Base-by-base conservation (phyloP, 2,888 invertebrate species). In the Scelioninae gen. 2 region DNA sequence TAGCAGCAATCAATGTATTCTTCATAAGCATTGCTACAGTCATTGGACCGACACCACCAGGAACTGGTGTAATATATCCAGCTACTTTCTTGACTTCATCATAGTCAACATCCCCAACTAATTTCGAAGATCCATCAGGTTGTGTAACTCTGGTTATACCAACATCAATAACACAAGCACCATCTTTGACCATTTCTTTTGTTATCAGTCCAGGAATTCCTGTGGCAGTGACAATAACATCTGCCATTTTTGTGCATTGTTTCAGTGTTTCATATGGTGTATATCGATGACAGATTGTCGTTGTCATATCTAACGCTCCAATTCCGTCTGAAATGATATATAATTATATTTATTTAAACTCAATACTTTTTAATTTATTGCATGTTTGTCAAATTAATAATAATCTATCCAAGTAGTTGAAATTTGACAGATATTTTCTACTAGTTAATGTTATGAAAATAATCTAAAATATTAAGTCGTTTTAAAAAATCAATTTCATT, bases 11-110 rank as follows among this genome's bases (percentile, higher is more conserved):
- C 70, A 96, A 89, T 0, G 96, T 96, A 84, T 97, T 97, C 78
- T 91, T 91, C 94, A 97, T 95, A 31, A 97, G 86, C 95, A 96
- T 96, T 0, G 96, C 94, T 0, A 96, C 96, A 0, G 97, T 97
- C 93, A 96, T 94, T 0, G 96, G 96, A 0, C 96, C 96, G 2
- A 95, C 96, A 1, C 97, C 97, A 1, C 96, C 92, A 0, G 96
- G 96, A 0, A 96, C 97, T 0, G 96, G 96, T 0, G 96, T 96
- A 46, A 97, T 92, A 57, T 92, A 89, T 7, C 94, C 94, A 6
- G 96, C 96, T 18, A 95, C 89, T 86, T 94, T 89, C 68, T 89
- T 90, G 0, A 95, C 95, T 85, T 92, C 92, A 76, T 95, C 93
- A 87, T 92, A 96, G 84, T 96, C 94, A 2, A 96, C 95, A 87